These are phyloP conservation scores for Cerceris rybyensis DNA, from an alignment of 2,888 invertebrate species.

Conservation along the genomic window DNA sequence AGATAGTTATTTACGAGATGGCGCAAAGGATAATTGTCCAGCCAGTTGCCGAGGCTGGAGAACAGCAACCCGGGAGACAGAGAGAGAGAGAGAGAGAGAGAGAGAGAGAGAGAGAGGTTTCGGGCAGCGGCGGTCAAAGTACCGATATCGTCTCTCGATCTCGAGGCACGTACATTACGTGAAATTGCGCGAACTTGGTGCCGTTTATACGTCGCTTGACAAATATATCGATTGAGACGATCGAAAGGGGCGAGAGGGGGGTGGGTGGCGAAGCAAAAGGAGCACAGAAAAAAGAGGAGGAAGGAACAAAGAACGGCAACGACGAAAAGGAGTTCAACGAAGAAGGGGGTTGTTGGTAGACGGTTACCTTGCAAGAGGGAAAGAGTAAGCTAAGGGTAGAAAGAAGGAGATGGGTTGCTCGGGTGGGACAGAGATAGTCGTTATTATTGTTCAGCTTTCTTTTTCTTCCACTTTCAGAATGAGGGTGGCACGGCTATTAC, in stretches of 20 bases:
- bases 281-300: not conserved
- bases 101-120: not conserved
- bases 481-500: conserved; percentile 80
- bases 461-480: conserved; percentile 73
- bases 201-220: conserved; percentile 47
- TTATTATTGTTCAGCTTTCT: conserved; percentile 63
- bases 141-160: conserved; percentile 30
- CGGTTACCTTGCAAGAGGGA: not conserved
- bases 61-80: too few relatives aligned
- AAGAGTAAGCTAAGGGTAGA: not conserved
- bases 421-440: conserved; percentile 23
- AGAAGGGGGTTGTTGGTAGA: not conserved
- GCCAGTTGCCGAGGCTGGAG: conserved; percentile 21
- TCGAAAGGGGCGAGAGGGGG: conserved; percentile 1
- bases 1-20: conserved; percentile 64
- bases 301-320: conserved; percentile 18
- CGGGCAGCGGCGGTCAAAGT: conserved; percentile 39
- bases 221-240: conserved; percentile 58
- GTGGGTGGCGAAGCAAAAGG: conserved; percentile 21
- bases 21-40: conserved; percentile 59
- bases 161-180: conserved; percentile 47
- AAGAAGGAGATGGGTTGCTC: not conserved
- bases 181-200: conserved; percentile 54
- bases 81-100: conserved; percentile 1
- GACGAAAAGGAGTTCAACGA: conserved; percentile 12